These are phyloP conservation scores for Brachyopa scutellaris DNA, from an alignment of 2,888 invertebrate genomes.

Conservation along the genomic window DNA sequence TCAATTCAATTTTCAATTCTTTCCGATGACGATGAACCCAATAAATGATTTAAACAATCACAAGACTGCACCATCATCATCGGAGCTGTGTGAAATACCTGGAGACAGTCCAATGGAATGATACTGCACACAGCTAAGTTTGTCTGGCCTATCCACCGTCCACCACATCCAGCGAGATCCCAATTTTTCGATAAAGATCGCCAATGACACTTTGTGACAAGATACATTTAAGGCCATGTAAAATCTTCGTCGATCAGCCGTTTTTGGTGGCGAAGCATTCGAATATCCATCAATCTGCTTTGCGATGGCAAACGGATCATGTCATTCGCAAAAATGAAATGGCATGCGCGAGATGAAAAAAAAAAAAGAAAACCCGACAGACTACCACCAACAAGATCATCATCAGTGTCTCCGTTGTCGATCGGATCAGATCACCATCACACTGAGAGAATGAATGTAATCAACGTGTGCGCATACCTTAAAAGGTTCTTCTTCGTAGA, in stretches of 20 bases:
- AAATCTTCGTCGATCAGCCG: constrained; percentile 67
- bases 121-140: constrained; percentile 37
- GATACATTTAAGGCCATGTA: constrained; percentile 73
- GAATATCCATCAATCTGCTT: constrained; percentile 69
- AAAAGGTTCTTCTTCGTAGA: constrained; percentile 49
- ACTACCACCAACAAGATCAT: constrained; percentile 60
- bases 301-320: constrained; percentile 64
- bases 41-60: constrained; percentile 25
- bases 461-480: constrained; percentile 68
- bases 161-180: constrained; percentile 51
- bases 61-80: constrained; percentile 31
- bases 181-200: constrained; percentile 73
- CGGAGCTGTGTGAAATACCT: constrained; percentile 72
- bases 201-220: constrained; percentile 72
- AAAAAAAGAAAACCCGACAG: constrained; percentile 1
- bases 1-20: constrained; percentile 46
- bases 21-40: constrained; percentile 18
- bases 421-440: constrained; percentile 29
- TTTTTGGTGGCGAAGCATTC: constrained; percentile 68
- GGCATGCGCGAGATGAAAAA: constrained; percentile 62
- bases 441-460: constrained; percentile 40
- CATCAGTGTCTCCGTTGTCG: constrained; percentile 44
- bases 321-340: constrained; percentile 70
- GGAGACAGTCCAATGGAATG: constrained; percentile 61
- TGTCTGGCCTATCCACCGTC: background rate